Percentiles rank a stretch among this genome's conserved stretches.
phyloP scores from a whole-genome alignment of 1,140 invertebrate species.

The Ips nitidus region DNA sequence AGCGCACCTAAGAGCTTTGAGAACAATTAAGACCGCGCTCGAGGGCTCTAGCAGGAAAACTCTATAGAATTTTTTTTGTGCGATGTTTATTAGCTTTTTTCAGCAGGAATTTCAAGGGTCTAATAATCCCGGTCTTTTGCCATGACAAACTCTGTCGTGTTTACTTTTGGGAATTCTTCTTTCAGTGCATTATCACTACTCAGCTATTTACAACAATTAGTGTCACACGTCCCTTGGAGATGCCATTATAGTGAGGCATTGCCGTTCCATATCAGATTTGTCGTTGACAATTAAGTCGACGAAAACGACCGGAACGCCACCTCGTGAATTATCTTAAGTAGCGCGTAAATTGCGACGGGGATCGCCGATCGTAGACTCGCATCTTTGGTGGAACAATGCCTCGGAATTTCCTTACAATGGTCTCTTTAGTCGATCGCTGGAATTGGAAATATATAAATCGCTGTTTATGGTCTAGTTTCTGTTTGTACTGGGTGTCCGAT shows the following conservation, averaged over 20 bases:
- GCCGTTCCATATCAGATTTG: slow-evolving; percentile 9
- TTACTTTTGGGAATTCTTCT: too few relatives aligned
- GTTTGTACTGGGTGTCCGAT: too few relatives aligned
- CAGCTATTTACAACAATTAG: slow-evolving; percentile 20
- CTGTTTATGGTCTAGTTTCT: background rate
- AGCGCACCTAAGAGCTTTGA: slow-evolving; percentile 5
- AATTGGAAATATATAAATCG: background rate
- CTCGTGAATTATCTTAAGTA: slow-evolving; percentile 25
- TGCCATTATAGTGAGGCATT: slow-evolving; percentile 18
- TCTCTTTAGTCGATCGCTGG: background rate
- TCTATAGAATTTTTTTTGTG: background rate
- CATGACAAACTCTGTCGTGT: too few relatives aligned
- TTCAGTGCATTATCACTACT: too few relatives aligned
- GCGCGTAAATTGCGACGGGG: slow-evolving; percentile 10
- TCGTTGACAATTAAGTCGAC: slow-evolving; percentile 22
- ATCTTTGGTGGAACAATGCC: slow-evolving; percentile 15
- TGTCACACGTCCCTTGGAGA: slow-evolving; percentile 9
- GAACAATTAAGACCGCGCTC: slow-evolving; percentile 5
- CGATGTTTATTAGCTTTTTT: background rate
- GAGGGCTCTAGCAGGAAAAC: background rate
- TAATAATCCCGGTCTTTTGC: too few relatives aligned
- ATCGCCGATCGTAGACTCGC: slow-evolving; percentile 8
- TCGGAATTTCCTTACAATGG: slow-evolving; percentile 16
- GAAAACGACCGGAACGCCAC: slow-evolving; percentile 17
- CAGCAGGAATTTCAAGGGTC: too few relatives aligned